Percentiles rank a stretch among this genome's conserved stretches.
phyloP scores from a whole-genome alignment of 2,888 invertebrate genomes.

The Trichacis sp. region DNA sequence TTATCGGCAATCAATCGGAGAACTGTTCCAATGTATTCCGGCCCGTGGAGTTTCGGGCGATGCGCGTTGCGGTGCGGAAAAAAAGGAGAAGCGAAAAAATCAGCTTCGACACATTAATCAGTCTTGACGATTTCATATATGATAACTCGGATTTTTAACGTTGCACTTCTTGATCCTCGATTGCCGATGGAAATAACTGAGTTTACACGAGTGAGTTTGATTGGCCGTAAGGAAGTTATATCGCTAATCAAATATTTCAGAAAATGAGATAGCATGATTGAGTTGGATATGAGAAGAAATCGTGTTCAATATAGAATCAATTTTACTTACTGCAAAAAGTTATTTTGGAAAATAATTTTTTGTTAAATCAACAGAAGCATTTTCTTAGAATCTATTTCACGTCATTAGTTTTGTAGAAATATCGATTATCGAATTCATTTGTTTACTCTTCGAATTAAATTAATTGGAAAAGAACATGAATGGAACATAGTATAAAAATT shows the following conservation, averaged over 20 bases:
- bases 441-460: too few species aligned
- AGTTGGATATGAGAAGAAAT: too few species aligned
- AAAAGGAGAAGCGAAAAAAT: slow-evolving; percentile 17
- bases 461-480: too few species aligned
- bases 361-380: too few species aligned
- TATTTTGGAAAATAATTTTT: too few species aligned
- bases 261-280: too few species aligned
- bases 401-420: too few species aligned
- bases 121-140: slow-evolving; percentile 20
- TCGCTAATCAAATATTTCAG: not conserved
- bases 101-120: slow-evolving; percentile 28
- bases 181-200: slow-evolving; percentile 1
- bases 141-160: not conserved
- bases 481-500: too few species aligned
- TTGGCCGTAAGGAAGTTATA: not conserved
- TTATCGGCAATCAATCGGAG: slow-evolving; percentile 47
- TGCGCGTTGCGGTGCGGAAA: slow-evolving; percentile 14
- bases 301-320: too few species aligned
- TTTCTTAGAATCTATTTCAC: too few species aligned
- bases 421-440: too few species aligned
- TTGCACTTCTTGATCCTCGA: slow-evolving; percentile 2
- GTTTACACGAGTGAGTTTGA: not conserved
- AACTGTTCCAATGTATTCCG: slow-evolving; percentile 29
- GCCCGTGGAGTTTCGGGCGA: slow-evolving; percentile 33
- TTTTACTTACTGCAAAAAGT: too few species aligned